Evolutionary conservation across 2,113 vertebrate genomes (phyloP).

Genomic region (Sardina pilchardus): DNA sequence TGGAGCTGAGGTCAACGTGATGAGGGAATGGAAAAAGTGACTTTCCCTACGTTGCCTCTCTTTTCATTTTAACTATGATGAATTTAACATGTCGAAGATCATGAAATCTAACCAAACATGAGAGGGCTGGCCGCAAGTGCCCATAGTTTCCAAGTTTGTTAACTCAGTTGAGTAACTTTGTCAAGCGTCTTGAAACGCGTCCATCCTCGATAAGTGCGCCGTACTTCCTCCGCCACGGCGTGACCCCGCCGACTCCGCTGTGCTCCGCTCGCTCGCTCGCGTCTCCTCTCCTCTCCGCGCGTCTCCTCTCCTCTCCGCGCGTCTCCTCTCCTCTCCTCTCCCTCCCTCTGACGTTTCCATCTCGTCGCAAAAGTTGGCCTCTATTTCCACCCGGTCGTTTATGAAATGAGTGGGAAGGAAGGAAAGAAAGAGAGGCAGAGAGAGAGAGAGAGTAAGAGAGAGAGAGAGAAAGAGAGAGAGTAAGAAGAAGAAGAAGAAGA

Average conservation of each 20-base stretch:
- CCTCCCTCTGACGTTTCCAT: conserved; percentile 48
- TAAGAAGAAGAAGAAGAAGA: not conserved
- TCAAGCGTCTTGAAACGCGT: conserved; percentile 44
- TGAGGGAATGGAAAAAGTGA: conserved; percentile 70
- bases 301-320: not conserved
- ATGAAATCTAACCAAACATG: conserved; percentile 64
- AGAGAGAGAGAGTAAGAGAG: not conserved
- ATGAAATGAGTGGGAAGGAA: conserved; percentile 9
- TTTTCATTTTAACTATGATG: conserved; percentile 61
- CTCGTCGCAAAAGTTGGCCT: conserved; percentile 38
- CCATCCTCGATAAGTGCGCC: conserved; percentile 49
- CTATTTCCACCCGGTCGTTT: conserved; percentile 42
- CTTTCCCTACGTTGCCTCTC: conserved; percentile 45
- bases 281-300: not conserved
- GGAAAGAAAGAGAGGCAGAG: conserved; percentile 16
- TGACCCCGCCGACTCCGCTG: conserved; percentile 17
- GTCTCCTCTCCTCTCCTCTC: not conserved
- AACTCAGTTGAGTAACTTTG: conserved; percentile 53
- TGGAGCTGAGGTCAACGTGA: conserved; percentile 60
- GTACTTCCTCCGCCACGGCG: conserved; percentile 39
- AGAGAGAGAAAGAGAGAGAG: not conserved
- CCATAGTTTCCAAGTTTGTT: conserved; percentile 57
- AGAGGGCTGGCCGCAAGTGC: conserved; percentile 49
- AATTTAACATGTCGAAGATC: conserved; percentile 67
- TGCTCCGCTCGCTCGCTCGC: not conserved